Conservation (phyloP, 2,113 vertebrate species). For the Pampusana beccarii region DNA sequence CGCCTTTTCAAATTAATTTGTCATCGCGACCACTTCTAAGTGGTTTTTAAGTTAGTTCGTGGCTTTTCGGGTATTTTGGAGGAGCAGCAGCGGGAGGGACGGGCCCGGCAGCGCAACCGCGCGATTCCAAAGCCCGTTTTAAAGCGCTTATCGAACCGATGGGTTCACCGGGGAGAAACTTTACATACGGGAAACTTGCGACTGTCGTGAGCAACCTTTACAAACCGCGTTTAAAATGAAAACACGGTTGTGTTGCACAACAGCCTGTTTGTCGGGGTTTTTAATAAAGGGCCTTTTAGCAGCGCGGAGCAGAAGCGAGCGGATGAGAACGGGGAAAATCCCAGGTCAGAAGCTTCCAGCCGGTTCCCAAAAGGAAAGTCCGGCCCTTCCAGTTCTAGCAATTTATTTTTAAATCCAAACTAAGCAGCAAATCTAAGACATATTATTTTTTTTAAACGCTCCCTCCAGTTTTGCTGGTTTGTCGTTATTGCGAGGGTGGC, state of each 20-base stretch:
- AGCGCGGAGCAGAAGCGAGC: background rate
- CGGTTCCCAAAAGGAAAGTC: background rate
- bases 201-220: background rate
- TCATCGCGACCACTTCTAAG: fast-evolving
- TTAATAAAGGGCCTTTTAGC: background rate
- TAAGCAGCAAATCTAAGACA: background rate
- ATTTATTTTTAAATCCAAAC: background rate
- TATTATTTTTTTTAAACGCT: background rate
- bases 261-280: background rate
- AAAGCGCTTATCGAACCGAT: fast-evolving
- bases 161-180: background rate
- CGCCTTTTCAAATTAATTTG: background rate
- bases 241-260: background rate
- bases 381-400: background rate
- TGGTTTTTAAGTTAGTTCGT: fast-evolving
- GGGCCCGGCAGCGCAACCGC: no score
- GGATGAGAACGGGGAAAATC: background rate
- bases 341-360: background rate
- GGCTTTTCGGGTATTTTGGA: background rate
- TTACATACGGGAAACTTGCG: fast-evolving
- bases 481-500: fast-evolving
- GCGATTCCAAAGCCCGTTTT: background rate
- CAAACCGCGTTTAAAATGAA: background rate
- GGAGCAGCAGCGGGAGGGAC: background rate
- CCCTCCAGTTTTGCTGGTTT: background rate